A percentile compares a stretch with the other conserved stretches of the same genome.
Evolutionary conservation across 2,113 vertebrate genomes (phyloP).

Genomic region (Phalacrocorax aristotelis): DNA sequence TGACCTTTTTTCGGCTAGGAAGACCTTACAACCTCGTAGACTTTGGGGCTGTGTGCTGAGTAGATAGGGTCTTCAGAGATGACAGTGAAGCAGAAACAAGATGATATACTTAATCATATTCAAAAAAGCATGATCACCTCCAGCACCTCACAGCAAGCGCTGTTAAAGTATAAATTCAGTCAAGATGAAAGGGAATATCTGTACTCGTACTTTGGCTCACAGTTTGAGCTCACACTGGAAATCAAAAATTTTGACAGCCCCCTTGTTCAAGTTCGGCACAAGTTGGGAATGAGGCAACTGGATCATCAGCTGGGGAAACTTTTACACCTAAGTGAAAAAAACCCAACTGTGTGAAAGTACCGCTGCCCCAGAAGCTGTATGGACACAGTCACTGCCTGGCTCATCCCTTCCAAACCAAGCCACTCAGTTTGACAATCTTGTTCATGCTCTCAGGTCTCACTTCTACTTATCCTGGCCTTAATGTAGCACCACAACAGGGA

Average conservation of each 20-base stretch:
- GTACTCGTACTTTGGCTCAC: not conserved
- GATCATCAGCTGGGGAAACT: not conserved
- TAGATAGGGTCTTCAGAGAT: not conserved
- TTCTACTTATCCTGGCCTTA: not conserved
- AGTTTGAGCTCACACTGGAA: not conserved
- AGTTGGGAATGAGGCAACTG: not conserved
- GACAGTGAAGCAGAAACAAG: constrained; percentile 9
- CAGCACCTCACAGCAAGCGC: constrained; percentile 17
- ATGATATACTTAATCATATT: constrained; percentile 26
- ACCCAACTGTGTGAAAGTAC: not conserved
- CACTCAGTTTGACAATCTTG: fast-evolving
- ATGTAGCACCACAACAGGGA: fast-evolving
- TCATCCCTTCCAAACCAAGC: not conserved
- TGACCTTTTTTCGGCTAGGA: not conserved
- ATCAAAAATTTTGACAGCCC: constrained; percentile 4
- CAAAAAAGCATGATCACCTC: constrained; percentile 11
- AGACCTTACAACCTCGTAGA: not conserved
- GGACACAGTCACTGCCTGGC: not conserved
- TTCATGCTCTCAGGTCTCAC: too few relatives aligned
- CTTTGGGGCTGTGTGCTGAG: not conserved
- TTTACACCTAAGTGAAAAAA: not conserved
- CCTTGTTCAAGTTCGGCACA: not conserved
- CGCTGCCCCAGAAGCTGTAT: fast-evolving
- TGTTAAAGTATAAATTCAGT: not conserved
- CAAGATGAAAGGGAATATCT: not conserved